Conservation (phyloP, 2,888 invertebrate species). For the Drosophila pseudotakahashii region DNA sequence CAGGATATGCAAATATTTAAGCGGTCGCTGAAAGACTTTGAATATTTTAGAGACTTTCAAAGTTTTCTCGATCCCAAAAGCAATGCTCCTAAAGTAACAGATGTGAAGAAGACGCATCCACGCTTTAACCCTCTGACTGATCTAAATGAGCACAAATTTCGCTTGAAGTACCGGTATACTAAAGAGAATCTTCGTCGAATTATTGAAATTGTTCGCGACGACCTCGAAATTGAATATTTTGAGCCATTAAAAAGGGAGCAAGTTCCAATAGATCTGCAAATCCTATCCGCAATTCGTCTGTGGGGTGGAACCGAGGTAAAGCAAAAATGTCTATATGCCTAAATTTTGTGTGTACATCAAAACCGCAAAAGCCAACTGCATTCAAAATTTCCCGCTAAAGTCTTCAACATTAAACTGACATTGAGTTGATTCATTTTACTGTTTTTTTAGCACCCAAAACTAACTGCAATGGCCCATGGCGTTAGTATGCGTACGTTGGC, state of each 20-base stretch:
- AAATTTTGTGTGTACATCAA: conserved; percentile 21
- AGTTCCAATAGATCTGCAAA: conserved; percentile 78
- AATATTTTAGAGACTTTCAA: conserved; percentile 52
- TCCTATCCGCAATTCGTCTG: conserved; percentile 72
- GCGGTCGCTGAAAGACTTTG: conserved; percentile 65
- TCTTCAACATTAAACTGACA: too few relatives aligned
- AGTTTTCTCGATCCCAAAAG: conserved; percentile 9
- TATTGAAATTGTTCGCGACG: conserved; percentile 78
- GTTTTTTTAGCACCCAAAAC: conserved; percentile 66
- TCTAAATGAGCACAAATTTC: conserved; percentile 73
- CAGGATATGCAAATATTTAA: conserved; percentile 64
- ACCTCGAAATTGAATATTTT: conserved; percentile 68
- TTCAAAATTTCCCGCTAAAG: conserved; percentile 4
- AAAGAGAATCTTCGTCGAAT: conserved; percentile 77
- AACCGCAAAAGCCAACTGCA: neutral
- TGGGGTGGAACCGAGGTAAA: conserved; percentile 79
- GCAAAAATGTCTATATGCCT: neutral
- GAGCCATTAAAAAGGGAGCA: conserved; percentile 67
- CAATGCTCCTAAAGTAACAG: neutral
- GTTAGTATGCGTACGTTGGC: conserved; percentile 68
- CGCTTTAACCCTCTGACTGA: conserved; percentile 74
- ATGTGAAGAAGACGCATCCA: conserved; percentile 6
- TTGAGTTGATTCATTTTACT: neutral
- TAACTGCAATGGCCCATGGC: conserved; percentile 72
- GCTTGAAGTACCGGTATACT: conserved; percentile 71